These are phyloP conservation scores for Hydrotaea diabolus DNA, from an alignment of 2,888 invertebrate species.

Conservation along the genomic window DNA sequence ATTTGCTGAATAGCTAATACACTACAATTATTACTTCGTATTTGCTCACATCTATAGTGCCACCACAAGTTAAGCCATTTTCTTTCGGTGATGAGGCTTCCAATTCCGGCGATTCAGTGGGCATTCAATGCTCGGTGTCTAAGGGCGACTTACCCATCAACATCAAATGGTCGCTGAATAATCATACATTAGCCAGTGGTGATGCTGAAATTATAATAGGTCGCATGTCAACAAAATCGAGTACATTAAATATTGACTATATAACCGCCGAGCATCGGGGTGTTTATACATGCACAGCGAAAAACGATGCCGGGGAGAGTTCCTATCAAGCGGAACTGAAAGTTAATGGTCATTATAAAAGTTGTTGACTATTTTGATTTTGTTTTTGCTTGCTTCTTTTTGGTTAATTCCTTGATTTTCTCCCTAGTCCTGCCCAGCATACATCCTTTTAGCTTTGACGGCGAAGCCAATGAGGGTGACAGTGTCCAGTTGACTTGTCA, in stretches of 20 bases:
- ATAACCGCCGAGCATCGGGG: slow-evolving; percentile 85
- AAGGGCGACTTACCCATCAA: slow-evolving; percentile 86
- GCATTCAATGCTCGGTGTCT: slow-evolving; percentile 83
- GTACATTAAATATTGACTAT: slow-evolving; percentile 84
- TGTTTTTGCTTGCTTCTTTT: neutral
- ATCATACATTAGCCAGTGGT: slow-evolving; percentile 77
- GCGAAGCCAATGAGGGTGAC: slow-evolving; percentile 85
- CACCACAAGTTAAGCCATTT: slow-evolving; percentile 87
- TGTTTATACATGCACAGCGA: slow-evolving; percentile 85
- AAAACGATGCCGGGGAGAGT: slow-evolving; percentile 83
- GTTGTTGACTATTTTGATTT: neutral
- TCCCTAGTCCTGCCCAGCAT: slow-evolving; percentile 86
- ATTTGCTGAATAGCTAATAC: slow-evolving; percentile 28
- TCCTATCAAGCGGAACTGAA: slow-evolving; percentile 81
- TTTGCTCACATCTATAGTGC: slow-evolving; percentile 76
- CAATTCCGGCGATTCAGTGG: slow-evolving; percentile 88
- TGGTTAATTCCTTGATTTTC: slow-evolving; percentile 47
- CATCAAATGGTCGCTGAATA: slow-evolving; percentile 84
- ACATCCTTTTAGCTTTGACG: slow-evolving; percentile 80
- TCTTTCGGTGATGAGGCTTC: slow-evolving; percentile 87
- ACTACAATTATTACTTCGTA: neutral
- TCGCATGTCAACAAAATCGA: slow-evolving; percentile 81
- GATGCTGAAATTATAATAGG: slow-evolving; percentile 78
- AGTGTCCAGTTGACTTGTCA: slow-evolving; percentile 84
- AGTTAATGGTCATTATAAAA: slow-evolving; percentile 77